Percentiles rank a stretch among this genome's conserved stretches.
These are phyloP conservation scores for Polydrusus cervinus DNA, from an alignment of 2,888 invertebrate species.

Conservation along the genomic window DNA sequence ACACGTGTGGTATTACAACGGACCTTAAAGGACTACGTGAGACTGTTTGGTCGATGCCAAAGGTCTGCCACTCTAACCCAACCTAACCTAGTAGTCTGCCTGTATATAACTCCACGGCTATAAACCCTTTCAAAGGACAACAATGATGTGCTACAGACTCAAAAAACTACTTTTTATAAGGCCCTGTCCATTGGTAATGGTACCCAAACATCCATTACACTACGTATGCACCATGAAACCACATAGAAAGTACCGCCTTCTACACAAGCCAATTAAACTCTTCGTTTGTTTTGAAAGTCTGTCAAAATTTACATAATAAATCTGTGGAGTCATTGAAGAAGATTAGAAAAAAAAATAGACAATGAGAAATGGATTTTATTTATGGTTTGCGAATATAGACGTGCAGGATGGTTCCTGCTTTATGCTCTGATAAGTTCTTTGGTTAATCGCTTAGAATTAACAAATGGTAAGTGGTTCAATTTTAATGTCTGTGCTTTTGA, in stretches of 20 bases:
- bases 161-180: slow-evolving; percentile 25
- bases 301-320: slow-evolving; percentile 56
- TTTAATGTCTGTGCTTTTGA: slow-evolving; percentile 29
- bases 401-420: slow-evolving; percentile 39
- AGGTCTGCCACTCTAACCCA: no score
- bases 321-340: slow-evolving; percentile 54
- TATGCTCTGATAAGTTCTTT: slow-evolving; percentile 51
- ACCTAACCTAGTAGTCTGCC: no score
- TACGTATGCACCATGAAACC: slow-evolving; percentile 42
- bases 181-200: slow-evolving; percentile 38
- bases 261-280: slow-evolving; percentile 54
- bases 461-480: slow-evolving; percentile 36
- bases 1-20: no score
- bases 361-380: slow-evolving; percentile 53
- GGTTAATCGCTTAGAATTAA: slow-evolving; percentile 34
- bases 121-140: no score
- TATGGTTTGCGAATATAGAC: slow-evolving; percentile 51
- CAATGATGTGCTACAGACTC: no score
- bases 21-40: no score
- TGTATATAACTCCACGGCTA: no score
- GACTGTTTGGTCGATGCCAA: no score
- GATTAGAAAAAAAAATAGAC: slow-evolving; percentile 50
- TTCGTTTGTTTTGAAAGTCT: slow-evolving; percentile 56
- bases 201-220: slow-evolving; percentile 49
- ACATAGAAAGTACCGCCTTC: slow-evolving; percentile 54